Percentiles rank a stretch among this genome's conserved stretches.
phyloP scores from a whole-genome alignment of 2,888 invertebrate species.

The Nesidiocoris tenuis region DNA sequence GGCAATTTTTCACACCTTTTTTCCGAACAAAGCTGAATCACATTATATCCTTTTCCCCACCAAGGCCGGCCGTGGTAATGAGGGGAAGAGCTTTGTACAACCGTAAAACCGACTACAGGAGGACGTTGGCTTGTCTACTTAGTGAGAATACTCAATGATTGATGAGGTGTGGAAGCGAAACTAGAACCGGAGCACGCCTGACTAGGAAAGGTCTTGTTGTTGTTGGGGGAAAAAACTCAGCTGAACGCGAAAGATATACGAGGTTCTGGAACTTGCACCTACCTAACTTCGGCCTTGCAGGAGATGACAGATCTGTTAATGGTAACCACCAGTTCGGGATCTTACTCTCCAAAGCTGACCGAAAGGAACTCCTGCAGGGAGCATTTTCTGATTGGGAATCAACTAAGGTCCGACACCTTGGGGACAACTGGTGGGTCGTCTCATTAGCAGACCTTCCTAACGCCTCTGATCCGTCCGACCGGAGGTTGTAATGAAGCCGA shows the following conservation, averaged over 20 bases:
- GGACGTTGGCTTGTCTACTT: slow-evolving; percentile 18
- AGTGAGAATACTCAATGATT: slow-evolving; percentile 11
- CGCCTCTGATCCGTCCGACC: not conserved
- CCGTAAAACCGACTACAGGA: slow-evolving; percentile 20
- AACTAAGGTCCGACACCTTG: not conserved
- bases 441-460: not conserved
- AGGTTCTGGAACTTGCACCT: not conserved
- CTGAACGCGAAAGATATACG: not conserved
- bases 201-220: not conserved
- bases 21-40: not conserved
- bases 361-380: not conserved
- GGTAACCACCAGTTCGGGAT: not conserved
- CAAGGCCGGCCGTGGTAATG: slow-evolving; percentile 16
- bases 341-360: not conserved
- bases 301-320: not conserved
- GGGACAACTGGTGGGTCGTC: not conserved
- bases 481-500: not conserved
- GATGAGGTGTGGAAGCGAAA: slow-evolving; percentile 20
- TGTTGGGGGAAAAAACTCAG: not conserved
- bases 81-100: slow-evolving; percentile 19
- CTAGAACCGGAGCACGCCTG: not conserved
- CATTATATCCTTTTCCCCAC: not conserved
- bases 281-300: not conserved
- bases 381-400: not conserved
- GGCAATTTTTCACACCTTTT: not conserved